These are phyloP conservation scores for Microctonus aethiopoides DNA, from an alignment of 2,888 invertebrate genomes.

Conservation along the genomic window DNA sequence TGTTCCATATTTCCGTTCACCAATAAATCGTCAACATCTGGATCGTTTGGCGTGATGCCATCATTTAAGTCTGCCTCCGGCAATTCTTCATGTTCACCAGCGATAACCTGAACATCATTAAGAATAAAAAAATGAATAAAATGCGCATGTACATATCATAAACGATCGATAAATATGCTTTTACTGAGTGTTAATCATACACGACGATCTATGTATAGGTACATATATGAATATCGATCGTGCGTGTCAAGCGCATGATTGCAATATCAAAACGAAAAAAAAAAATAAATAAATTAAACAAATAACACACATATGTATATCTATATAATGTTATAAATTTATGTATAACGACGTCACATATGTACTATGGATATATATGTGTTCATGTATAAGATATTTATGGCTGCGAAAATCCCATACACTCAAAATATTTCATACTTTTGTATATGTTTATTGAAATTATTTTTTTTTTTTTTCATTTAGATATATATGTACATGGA, in stretches of 20 bases:
- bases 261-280: neutral
- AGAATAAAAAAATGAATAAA: conserved; percentile 28
- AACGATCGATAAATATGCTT: conserved; percentile 48
- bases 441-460: conserved; percentile 7
- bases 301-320: neutral
- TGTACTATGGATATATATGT: conserved; percentile 14
- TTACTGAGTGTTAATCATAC: conserved; percentile 47
- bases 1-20: conserved; percentile 87
- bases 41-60: conserved; percentile 66
- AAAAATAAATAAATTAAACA: neutral
- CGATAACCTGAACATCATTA: conserved; percentile 54
- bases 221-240: conserved; percentile 47
- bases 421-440: conserved; percentile 3
- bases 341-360: conserved; percentile 1
- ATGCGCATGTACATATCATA: conserved; percentile 47
- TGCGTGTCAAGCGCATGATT: conserved; percentile 24
- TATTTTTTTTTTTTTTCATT: conserved; percentile 6
- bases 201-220: conserved; percentile 44
- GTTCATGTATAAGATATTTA: conserved; percentile 2
- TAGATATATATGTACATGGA: neutral
- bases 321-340: neutral
- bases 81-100: conserved; percentile 55
- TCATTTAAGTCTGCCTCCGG: conserved; percentile 55
- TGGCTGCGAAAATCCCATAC: conserved; percentile 16
- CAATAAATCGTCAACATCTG: conserved; percentile 76